Evolutionary conservation across 2,888 invertebrate genomes (phyloP).

Genomic region (Cryptophagus acutangulus): DNA sequence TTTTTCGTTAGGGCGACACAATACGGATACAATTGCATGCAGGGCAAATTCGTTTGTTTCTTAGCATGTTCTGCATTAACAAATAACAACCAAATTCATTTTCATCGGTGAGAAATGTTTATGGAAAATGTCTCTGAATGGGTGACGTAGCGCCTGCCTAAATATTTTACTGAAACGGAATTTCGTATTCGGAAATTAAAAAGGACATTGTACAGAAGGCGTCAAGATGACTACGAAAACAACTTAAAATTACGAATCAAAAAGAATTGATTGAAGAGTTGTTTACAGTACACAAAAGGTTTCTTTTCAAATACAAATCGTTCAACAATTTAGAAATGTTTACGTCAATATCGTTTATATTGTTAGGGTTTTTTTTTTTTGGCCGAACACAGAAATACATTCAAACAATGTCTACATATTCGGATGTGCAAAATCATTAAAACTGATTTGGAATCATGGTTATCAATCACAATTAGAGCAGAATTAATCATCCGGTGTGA

Average conservation of each 20-base stretch:
- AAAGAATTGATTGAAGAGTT: constrained; percentile 27
- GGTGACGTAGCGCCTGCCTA: too few relatives aligned
- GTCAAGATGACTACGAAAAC: constrained; percentile 24
- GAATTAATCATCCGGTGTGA: constrained; percentile 26
- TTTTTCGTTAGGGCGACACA: too few relatives aligned
- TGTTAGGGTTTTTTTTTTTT: too few relatives aligned
- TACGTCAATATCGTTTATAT: too few relatives aligned
- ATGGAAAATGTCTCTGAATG: too few relatives aligned
- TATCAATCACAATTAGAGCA: constrained; percentile 32
- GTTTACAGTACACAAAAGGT: constrained; percentile 26
- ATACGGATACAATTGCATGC: too few relatives aligned
- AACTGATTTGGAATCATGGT: constrained; percentile 20
- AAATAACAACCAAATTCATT: not conserved
- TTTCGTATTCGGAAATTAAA: constrained; percentile 22
- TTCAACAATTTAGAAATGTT: constrained; percentile 14
- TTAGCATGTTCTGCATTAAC: too few relatives aligned
- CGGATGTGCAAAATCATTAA: constrained; percentile 7
- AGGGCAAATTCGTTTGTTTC: too few relatives aligned
- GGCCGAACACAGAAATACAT: not conserved
- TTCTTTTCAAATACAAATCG: constrained; percentile 24
- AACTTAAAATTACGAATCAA: constrained; percentile 27
- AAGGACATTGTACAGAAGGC: constrained; percentile 22
- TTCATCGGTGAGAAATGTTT: not conserved
- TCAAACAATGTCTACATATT: not conserved
- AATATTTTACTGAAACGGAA: constrained; percentile 3